Base-by-base conservation (phyloP, 2,888 invertebrate species). In the Xestia c-nigrum region DNA sequence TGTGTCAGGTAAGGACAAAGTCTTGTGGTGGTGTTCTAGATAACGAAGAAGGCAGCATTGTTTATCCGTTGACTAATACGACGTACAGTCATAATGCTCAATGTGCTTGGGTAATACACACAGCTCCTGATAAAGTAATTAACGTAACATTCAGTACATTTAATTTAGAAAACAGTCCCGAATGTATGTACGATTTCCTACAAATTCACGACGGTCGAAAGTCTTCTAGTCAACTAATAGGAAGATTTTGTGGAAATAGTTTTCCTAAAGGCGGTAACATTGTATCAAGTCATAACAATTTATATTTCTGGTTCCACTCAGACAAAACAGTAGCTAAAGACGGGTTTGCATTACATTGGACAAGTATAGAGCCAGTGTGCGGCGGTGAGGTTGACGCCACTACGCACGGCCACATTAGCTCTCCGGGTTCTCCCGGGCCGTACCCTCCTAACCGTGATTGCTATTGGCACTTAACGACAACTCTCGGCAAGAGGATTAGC, bases 391-490 rank as follows among this genome's bases (percentile, higher is more conserved):
- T 98, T 5, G 93, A 97, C 66, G 97, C 97, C 0, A 92, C 93
- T 0, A 94, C 97, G 6, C 98, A 98, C 90, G 99, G 99, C 2
- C 97, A 97, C 0, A 97, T 99, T 38, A 97, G 97, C 70, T 99
- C 99, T 4, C 99, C 99, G 0, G 99, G 99, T 1, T 99, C 98
- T 71, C 99, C 99, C 0, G 98, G 98, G 19, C 97, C 97, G 82
- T 99, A 99, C 94, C 99, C 99, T 0, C 97, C 97, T 21, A 98
- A 98, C 92, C 97, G 98, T 43, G 98, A 99, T 90, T 99, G 99
- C 91, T 97, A 96, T 76, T 99, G 99, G 99, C 96, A 95, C 65
- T 95, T 99, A 66, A 90, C 88, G 12, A 98, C 98, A 0, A 95
- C 96, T 6, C 95, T 97, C 0, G 98, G 97, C 16, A 99, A 98